Evolutionary conservation across 2,888 invertebrate genomes (phyloP), one percentile per base, ranked within the genome.

Genomic region (Dicyrtoma fusca): DNA sequence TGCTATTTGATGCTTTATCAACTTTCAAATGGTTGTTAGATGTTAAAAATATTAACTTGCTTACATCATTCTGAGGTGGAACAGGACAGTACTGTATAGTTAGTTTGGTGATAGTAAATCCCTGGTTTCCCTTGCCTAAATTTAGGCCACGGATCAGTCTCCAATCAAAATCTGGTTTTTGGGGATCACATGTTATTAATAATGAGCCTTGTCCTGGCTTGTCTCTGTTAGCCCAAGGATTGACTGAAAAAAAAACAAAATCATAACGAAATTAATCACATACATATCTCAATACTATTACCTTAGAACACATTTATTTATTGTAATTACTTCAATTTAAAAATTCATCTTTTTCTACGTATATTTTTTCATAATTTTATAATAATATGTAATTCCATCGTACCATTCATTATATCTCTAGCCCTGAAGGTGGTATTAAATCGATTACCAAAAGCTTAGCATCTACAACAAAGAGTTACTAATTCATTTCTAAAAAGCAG

Each of bases 1-100:
- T 23, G 11, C 23, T n/a, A 23, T 59, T 23, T 17, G 5, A 21
- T 23, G 17, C 13, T 21, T 62, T 1, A 26, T 59, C 26, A 14
- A 6, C 26, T 2, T 59, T 64, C 10, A 21, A 65, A 65, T 10
- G 49, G 19, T 13, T 11, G 1, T 55, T 55, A 57, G 11, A 57
- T 23, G 14, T 14, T 21, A 25, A 57, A 23, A 21, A 57, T n/a
- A n/a, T 3, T 57, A 61, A 21, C 62, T 73, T 73, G 11, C 68
- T 72, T 68, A 59, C 59, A 62, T 66, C 66, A 25, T 61, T 69
- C 1, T 73, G 70, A 26, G 75, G 49, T 62, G 76, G 72, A 0
- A 72, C 14, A 4, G 77, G 76, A 55, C 78, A 78, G 25, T 73
- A 74, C 34, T 73, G 73, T 26, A 78, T 76, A 55, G 73, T 71